These are phyloP conservation scores for Sarcophaga bullata DNA, from an alignment of 1,140 invertebrate species.

Conservation along the genomic window DNA sequence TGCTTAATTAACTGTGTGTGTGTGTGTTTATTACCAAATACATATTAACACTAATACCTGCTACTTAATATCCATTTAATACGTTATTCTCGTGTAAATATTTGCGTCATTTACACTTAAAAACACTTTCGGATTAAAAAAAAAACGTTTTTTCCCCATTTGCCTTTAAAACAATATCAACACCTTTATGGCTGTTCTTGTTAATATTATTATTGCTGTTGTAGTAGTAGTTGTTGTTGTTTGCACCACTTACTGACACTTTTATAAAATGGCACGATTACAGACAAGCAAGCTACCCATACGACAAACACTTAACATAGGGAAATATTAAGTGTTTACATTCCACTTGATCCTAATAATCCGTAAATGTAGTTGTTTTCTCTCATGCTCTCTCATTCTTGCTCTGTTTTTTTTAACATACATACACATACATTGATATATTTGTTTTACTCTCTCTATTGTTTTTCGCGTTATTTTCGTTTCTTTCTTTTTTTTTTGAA, in stretches of 20 bases:
- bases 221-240: too few relatives aligned
- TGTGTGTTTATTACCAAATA: too few relatives aligned
- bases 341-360: conserved; percentile 21
- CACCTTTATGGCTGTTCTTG: neutral
- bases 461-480: too few relatives aligned
- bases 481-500: too few relatives aligned
- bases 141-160: neutral
- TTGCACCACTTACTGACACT: neutral
- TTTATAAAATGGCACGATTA: neutral
- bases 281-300: neutral
- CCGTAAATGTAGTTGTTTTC: neutral
- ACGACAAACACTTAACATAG: neutral
- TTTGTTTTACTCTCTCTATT: too few relatives aligned
- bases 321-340: conserved; percentile 22
- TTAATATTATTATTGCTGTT: too few relatives aligned
- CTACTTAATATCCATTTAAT: too few relatives aligned
- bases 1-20: too few relatives aligned
- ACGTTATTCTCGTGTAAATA: neutral
- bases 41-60: too few relatives aligned
- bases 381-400: neutral
- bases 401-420: too few relatives aligned
- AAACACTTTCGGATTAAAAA: neutral
- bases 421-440: too few relatives aligned
- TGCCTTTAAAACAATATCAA: neutral
- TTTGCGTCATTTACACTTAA: neutral